phyloP scores from a whole-genome alignment of 2,888 invertebrate genomes.

The Callinectes sapidus region DNA sequence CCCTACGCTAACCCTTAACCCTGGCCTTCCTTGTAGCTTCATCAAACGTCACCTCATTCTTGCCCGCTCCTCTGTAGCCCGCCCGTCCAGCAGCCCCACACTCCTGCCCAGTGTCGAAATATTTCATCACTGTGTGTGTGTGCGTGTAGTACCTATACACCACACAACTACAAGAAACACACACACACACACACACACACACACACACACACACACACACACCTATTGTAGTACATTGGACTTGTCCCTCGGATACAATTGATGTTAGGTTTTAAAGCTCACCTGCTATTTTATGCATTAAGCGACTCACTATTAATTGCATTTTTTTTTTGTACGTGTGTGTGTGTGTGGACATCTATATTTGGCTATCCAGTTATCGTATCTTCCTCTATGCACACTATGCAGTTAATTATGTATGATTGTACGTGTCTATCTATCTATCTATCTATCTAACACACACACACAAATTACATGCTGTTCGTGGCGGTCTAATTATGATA shows the following conservation, averaged over 20 bases:
- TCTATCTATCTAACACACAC: neutral
- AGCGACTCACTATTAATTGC: neutral
- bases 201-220: neutral
- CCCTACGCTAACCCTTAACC: neutral
- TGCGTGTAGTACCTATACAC: neutral
- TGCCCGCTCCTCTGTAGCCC: neutral
- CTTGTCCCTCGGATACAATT: neutral
- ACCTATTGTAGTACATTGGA: neutral
- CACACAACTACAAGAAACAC: slow-evolving; percentile 10
- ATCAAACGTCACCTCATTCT: neutral
- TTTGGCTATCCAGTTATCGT: too few species aligned
- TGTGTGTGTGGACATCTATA: too few species aligned
- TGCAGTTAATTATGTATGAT: too few species aligned
- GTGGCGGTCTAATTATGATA: neutral
- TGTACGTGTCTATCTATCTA: neutral
- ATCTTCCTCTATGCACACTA: too few species aligned
- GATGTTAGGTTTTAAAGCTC: neutral
- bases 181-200: neutral
- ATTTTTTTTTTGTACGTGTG: neutral
- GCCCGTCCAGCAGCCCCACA: neutral
- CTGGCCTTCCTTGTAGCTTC: neutral
- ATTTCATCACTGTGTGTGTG: neutral
- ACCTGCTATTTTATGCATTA: neutral
- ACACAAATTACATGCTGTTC: neutral
- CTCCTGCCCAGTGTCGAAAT: neutral